A percentile compares a stretch with the other conserved stretches of the same genome.
These are phyloP conservation scores for Neelides folsomi DNA, from an alignment of 2,888 invertebrate genomes.

Conservation along the genomic window DNA sequence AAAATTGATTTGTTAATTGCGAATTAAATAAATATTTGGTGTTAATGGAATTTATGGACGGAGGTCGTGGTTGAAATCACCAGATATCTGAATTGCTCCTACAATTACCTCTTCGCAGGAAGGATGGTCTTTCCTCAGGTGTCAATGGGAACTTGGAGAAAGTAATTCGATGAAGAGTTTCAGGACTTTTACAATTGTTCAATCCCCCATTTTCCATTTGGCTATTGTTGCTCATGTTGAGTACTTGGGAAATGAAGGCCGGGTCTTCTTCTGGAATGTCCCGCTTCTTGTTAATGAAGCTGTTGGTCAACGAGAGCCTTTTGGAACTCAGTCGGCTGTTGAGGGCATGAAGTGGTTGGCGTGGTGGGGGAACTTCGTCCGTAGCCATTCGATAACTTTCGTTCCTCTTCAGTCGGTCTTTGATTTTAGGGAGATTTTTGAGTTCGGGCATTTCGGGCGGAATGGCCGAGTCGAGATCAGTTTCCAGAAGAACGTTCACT, in stretches of 20 bases:
- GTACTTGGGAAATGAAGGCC: slow-evolving; percentile 29
- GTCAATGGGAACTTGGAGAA: slow-evolving; percentile 32
- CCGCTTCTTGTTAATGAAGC: slow-evolving; percentile 21
- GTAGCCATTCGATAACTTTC: slow-evolving; percentile 34
- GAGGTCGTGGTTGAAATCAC: slow-evolving; percentile 15
- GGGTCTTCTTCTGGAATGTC: slow-evolving; percentile 33
- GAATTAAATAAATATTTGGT: too few relatives aligned
- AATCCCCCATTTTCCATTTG: neutral
- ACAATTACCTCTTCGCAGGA: slow-evolving; percentile 33
- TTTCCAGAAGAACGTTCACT: slow-evolving; percentile 24
- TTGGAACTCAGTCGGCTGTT: slow-evolving; percentile 9
- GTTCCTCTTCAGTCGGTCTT: slow-evolving; percentile 31
- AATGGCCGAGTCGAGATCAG: slow-evolving; percentile 33
- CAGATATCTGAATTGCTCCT: slow-evolving; percentile 31
- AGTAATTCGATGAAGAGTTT: slow-evolving; percentile 18
- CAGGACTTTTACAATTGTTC: slow-evolving; percentile 6
- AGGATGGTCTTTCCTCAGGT: slow-evolving; percentile 32
- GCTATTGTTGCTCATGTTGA: slow-evolving; percentile 24
- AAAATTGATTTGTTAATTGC: too few relatives aligned
- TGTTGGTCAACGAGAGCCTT: neutral
- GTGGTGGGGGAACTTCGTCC: slow-evolving; percentile 16
- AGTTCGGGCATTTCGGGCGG: slow-evolving; percentile 32
- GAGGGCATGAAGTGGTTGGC: neutral
- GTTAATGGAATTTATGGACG: neutral
- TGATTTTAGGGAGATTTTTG: slow-evolving; percentile 32